Conservation (phyloP, 2,888 invertebrate species). For the Microplitis deprimator region DNA sequence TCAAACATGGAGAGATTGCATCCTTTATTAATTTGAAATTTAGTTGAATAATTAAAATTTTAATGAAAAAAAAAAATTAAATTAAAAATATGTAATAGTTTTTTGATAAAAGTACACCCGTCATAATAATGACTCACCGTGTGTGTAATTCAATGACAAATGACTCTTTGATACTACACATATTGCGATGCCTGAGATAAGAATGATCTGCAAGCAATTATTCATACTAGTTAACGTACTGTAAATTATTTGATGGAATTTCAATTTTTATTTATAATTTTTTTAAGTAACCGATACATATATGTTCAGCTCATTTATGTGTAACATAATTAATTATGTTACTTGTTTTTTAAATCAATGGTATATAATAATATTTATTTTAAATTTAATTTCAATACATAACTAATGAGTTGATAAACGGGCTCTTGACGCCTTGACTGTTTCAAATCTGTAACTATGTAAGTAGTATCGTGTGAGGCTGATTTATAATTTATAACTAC, state of each 20-base stretch:
- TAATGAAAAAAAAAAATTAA: too few species aligned
- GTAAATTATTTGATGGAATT: slow-evolving; percentile 7
- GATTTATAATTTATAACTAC: neutral
- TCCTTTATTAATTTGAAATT: too few species aligned
- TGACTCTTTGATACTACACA: slow-evolving; percentile 36
- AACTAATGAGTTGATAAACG: neutral
- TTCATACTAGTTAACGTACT: slow-evolving; percentile 23
- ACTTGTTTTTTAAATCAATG: neutral
- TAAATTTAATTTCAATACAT: neutral
- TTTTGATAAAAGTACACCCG: neutral
- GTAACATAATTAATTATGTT: neutral
- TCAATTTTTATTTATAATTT: neutral
- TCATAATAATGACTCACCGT: slow-evolving; percentile 33
- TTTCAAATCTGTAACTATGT: neutral
- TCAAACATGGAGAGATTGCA: too few species aligned
- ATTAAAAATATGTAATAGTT: neutral
- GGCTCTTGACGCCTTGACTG: neutral
- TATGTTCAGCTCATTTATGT: neutral
- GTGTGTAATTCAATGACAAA: slow-evolving; percentile 32
- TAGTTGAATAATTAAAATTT: too few species aligned
- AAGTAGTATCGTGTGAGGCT: neutral
- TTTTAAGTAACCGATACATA: neutral
- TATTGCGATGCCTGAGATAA: slow-evolving; percentile 23
- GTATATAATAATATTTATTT: neutral
- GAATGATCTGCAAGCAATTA: slow-evolving; percentile 15